Percentiles rank a stretch among this genome's conserved stretches.
Conservation (phyloP, 2,888 invertebrate species). For the Acanthosepion lycidas region DNA sequence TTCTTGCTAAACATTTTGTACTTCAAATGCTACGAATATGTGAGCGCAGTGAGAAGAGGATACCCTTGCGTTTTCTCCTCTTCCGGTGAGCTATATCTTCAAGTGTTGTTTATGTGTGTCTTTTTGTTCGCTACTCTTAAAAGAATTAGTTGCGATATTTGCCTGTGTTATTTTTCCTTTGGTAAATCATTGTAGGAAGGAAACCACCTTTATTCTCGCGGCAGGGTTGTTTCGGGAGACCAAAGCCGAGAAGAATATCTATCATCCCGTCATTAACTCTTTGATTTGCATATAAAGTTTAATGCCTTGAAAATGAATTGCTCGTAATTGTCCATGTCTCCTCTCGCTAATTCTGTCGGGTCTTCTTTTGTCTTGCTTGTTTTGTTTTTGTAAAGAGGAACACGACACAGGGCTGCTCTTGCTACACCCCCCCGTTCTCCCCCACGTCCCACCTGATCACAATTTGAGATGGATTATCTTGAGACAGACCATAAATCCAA, state of each 20-base stretch:
- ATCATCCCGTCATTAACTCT: not conserved
- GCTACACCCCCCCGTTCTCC: too few species aligned
- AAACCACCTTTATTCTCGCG: not conserved
- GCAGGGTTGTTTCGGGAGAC: not conserved
- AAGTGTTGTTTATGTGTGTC: not conserved
- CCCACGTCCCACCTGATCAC: too few species aligned
- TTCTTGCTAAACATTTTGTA: too few species aligned
- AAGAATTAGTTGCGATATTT: not conserved
- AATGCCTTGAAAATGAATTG: conserved; percentile 17
- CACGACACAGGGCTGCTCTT: not conserved
- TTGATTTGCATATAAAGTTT: not conserved
- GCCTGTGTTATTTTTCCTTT: not conserved
- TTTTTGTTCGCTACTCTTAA: not conserved
- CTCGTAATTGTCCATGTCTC: not conserved
- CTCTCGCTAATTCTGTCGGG: too few species aligned
- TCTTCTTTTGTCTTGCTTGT: not conserved
- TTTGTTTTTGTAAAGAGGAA: not conserved
- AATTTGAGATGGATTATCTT: too few species aligned
- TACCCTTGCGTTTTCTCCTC: not conserved
- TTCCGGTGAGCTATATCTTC: not conserved
- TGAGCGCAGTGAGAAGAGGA: too few species aligned
- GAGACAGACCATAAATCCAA: too few species aligned
- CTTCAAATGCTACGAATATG: too few species aligned
- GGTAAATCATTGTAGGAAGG: not conserved
- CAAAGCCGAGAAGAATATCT: not conserved